Percentiles rank a stretch among this genome's conserved stretches.
phyloP scores from a whole-genome alignment of 2,797 vertebrate genomes.

The Rhinogobio ventralis region DNA sequence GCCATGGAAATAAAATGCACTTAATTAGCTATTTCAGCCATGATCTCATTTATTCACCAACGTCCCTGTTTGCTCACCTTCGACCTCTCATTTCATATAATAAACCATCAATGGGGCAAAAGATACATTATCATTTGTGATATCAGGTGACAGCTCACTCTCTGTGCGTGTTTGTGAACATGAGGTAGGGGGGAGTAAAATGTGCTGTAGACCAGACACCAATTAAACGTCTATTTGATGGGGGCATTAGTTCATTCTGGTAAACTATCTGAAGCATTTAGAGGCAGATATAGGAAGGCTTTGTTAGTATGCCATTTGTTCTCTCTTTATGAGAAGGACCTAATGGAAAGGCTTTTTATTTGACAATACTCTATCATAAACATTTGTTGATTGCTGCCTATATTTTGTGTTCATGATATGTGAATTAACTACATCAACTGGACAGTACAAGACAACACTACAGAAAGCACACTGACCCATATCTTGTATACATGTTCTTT shows the following conservation, averaged over 20 bases:
- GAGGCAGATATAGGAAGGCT: conserved; percentile 43
- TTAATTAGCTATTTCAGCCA: conserved; percentile 83
- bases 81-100: conserved; percentile 73
- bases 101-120: conserved; percentile 70
- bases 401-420: conserved; percentile 12
- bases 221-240: conserved; percentile 60
- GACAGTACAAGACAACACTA: not conserved
- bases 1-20: conserved; percentile 77
- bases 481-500: not conserved
- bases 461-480: not conserved
- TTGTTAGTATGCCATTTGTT: conserved; percentile 47
- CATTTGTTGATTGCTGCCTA: conserved; percentile 27
- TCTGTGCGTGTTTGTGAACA: conserved; percentile 47
- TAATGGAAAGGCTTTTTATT: conserved; percentile 66
- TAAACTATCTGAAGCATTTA: conserved; percentile 53
- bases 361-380: conserved; percentile 53
- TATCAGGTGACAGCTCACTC: conserved; percentile 58
- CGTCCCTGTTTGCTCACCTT: conserved; percentile 71
- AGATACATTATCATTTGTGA: conserved; percentile 62
- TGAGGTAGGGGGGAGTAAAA: conserved; percentile 37
- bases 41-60: conserved; percentile 81
- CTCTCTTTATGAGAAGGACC: conserved; percentile 47
- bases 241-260: conserved; percentile 48
- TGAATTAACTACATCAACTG: not conserved
- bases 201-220: conserved; percentile 52